Conservation (phyloP, 2,113 vertebrate genomes). For the Chrysemys picta region DNA sequence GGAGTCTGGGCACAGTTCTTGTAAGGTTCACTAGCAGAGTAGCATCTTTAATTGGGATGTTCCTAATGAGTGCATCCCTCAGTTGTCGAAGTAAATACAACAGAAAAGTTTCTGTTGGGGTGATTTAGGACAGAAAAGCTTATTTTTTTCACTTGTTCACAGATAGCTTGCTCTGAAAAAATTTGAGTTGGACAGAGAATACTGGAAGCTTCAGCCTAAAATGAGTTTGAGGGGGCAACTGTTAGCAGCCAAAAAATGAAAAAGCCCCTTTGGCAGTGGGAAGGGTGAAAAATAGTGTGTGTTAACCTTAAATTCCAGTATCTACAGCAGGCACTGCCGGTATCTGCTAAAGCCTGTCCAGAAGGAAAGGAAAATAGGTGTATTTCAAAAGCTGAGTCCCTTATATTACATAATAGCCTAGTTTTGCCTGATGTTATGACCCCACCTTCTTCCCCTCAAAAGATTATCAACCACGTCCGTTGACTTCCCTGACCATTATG, state of each 20-base stretch:
- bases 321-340: not conserved
- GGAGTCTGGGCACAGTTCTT: not conserved
- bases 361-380: not conserved
- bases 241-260: not conserved
- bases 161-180: not conserved
- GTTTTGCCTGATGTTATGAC: not conserved
- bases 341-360: not conserved
- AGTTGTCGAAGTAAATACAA: not conserved
- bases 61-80: not conserved
- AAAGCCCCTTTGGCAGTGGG: not conserved
- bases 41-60: not conserved
- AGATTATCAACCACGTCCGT: not conserved
- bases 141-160: not conserved
- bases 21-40: not conserved
- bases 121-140: not conserved
- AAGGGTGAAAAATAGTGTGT: not conserved
- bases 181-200: not conserved
- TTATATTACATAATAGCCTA: not conserved
- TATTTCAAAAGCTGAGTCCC: not conserved
- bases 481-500: not conserved
- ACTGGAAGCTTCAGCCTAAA: not conserved
- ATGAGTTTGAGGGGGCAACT: not conserved
- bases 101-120: not conserved
- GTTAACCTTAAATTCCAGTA: not conserved
- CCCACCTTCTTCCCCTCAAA: not conserved